Evolutionary conservation across 1,140 invertebrate species (phyloP).

Genomic region (Polypedilum vanderplanki): DNA sequence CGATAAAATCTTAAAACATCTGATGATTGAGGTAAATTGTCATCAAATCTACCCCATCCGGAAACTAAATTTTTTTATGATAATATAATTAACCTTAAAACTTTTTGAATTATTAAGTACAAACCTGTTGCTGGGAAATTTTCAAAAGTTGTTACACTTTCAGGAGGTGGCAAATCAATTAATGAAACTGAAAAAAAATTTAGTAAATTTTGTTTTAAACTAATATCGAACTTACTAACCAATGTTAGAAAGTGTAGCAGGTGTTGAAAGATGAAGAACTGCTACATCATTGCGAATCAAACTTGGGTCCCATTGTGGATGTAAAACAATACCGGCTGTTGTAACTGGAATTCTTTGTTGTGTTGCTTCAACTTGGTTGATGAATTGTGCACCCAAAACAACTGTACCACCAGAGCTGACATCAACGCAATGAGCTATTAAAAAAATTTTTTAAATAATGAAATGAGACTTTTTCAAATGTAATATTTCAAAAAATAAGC

Average conservation of each 20-base stretch:
- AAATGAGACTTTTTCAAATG: no score
- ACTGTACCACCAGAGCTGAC: not conserved
- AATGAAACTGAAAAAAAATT: not conserved
- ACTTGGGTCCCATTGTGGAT: conserved; percentile 34
- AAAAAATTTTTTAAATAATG: not conserved
- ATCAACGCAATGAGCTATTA: conserved; percentile 21
- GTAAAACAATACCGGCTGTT: conserved; percentile 34
- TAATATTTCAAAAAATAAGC: not conserved
- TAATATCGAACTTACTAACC: conserved; percentile 31
- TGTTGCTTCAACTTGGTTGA: not conserved
- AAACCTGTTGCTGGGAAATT: not conserved
- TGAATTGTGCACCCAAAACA: conserved; percentile 16
- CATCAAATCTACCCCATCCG: conserved; percentile 9
- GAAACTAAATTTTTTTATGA: not conserved
- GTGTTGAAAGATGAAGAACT: conserved; percentile 36
- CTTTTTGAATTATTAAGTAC: not conserved
- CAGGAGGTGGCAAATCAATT: not conserved
- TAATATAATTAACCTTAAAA: not conserved
- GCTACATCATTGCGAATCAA: conserved; percentile 38
- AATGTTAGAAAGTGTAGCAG: conserved; percentile 31
- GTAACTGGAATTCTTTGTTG: conserved; percentile 33
- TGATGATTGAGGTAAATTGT: not conserved
- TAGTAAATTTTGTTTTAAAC: not conserved
- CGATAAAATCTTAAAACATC: not conserved
- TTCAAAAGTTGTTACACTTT: not conserved